Base-by-base conservation (phyloP, 2,888 invertebrate species). In the Crocallis elinguaria region DNA sequence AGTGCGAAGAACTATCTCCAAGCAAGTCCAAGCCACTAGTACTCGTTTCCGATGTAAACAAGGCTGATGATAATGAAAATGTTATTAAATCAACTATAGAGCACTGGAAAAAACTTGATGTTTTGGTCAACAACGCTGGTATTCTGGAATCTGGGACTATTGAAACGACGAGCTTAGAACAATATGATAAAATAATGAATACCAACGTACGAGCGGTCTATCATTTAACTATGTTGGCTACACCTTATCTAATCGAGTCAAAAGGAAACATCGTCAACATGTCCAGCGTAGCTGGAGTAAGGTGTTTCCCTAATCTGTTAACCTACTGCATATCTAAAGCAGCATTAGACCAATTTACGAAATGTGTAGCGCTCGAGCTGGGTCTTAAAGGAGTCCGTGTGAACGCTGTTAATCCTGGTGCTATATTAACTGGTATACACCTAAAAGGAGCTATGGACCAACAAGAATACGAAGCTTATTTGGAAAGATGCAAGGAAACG, bases 391-490 rank as follows among this genome's bases (percentile, higher is more conserved):
- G 94, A 61, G 95, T 98, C 0, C 91, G 98, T 32, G 96, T 96
- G 0, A 98, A 98, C 80, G 93, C 95, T 39, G 96, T 98, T 0
- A 97, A 97, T 83, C 98, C 98, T 12, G 98, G 98, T 9, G 97
- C 97, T 0, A 94, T 95, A 7, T 73, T 95, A 0, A 98, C 98
- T 0, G 94, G 96, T 69, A 81, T 97, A 13, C 67, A 67, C 23
- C 41, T 71, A 13, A 64, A 58, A 57, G 62, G 95, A 19, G 96
- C 96, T 32, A 94, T 98, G 94, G 93, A 92, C 65, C 94, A 95
- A 23, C 94, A 94, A 57, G 93, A 95, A 17, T 97, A 98, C 80
- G 92, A 93, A 30, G 93, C 92, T 75, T 98, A 98, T 83, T 86
- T 98, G 61, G 95, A 96, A 69, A 94, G 94, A 60, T 93, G 94